Percentiles rank a stretch among this genome's conserved stretches.
Evolutionary conservation across 2,113 vertebrate species (phyloP).

Genomic region (Tenrec ecaudatus): DNA sequence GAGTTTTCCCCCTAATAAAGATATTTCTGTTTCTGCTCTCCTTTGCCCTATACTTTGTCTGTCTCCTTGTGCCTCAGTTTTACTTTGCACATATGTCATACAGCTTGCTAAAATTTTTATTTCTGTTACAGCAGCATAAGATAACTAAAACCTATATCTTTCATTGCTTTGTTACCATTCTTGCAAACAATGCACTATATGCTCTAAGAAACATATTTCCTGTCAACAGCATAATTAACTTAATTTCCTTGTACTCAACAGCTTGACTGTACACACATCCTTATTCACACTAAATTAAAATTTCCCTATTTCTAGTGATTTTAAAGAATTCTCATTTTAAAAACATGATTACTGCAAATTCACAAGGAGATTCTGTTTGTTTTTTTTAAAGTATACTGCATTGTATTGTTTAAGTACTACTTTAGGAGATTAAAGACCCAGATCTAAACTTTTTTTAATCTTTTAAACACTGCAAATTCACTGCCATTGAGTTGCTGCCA

Average conservation of each 20-base stretch:
- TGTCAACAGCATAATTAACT: background rate
- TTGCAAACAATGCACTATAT: background rate
- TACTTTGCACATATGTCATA: too few species aligned
- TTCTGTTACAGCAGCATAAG: background rate
- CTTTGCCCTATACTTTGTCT: too few species aligned
- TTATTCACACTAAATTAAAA: background rate
- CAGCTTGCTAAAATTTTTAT: background rate
- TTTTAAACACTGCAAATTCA: too few species aligned
- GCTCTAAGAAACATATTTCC: background rate
- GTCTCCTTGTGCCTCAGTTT: too few species aligned
- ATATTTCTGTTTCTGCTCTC: too few species aligned
- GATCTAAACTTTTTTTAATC: too few species aligned
- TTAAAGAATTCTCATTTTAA: conserved; percentile 27
- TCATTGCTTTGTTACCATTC: background rate
- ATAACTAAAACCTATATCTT: background rate
- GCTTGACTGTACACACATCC: background rate
- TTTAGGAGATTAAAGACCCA: too few species aligned
- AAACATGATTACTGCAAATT: background rate
- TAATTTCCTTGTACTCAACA: background rate
- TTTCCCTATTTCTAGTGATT: background rate
- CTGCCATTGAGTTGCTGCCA: too few species aligned
- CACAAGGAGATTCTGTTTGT: conserved; percentile 31
- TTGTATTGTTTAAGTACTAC: conserved; percentile 20
- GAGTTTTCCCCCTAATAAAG: too few species aligned
- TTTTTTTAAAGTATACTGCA: background rate